Evolutionary conservation across 2,797 vertebrate genomes (phyloP).

Genomic region (Mionectes olivaceus): DNA sequence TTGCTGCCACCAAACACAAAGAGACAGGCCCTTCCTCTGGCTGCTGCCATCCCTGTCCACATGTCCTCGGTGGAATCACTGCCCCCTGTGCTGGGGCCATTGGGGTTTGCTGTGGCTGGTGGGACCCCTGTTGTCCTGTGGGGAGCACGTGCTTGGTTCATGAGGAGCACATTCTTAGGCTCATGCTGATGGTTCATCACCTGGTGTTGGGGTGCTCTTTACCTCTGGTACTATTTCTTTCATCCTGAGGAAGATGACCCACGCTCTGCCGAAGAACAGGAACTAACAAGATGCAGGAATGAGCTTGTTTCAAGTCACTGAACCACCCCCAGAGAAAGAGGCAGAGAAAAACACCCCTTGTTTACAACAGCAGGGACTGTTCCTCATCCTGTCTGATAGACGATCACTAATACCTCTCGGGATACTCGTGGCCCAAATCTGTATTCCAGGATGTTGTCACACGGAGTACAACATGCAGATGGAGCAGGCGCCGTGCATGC

Average conservation of each 20-base stretch:
- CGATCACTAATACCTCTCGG: conserved; percentile 2
- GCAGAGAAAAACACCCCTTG: conserved; percentile 42
- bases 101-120: background rate
- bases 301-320: conserved; percentile 23
- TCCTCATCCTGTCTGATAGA: conserved; percentile 40
- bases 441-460: conserved; percentile 65
- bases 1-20: background rate
- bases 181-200: background rate
- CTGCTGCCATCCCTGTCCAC: background rate
- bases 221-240: background rate
- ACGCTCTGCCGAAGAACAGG: background rate
- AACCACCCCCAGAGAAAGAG: conserved; percentile 1
- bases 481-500: conserved; percentile 2
- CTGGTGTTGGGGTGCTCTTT: background rate
- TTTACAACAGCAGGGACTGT: conserved; percentile 41
- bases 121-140: fast-evolving
- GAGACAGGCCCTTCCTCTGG: background rate
- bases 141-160: background rate
- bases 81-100: background rate
- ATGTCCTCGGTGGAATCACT: background rate
- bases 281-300: background rate
- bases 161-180: fast-evolving
- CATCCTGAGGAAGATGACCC: background rate
- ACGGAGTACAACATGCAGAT: conserved; percentile 23
- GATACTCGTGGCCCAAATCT: conserved; percentile 21